phyloP scores from a whole-genome alignment of 2,888 invertebrate species.

The Eupithecia inturbata region DNA sequence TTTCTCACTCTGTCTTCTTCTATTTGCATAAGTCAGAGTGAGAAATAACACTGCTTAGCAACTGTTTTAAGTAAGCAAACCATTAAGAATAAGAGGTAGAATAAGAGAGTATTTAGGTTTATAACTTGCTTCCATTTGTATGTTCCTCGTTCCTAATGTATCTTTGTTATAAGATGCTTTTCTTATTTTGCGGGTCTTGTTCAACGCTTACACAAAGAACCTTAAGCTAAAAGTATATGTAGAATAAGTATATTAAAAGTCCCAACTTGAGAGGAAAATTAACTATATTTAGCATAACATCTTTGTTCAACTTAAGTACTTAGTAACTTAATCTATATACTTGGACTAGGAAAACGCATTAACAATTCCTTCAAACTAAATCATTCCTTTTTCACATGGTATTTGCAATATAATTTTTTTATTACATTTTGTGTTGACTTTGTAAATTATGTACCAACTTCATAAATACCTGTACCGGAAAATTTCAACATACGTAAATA shows the following conservation, averaged over 20 bases:
- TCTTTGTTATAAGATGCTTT: background rate
- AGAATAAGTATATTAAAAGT: slow-evolving; percentile 1
- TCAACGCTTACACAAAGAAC: background rate
- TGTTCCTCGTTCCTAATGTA: background rate
- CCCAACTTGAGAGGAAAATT: slow-evolving; percentile 60
- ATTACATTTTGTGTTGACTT: background rate
- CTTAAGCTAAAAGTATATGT: background rate
- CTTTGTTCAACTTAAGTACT: slow-evolving; percentile 61
- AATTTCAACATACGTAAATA: background rate
- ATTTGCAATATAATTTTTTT: slow-evolving; percentile 33
- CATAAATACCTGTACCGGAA: background rate
- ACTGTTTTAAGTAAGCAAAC: too few species aligned
- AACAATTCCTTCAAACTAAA: slow-evolving; percentile 46
- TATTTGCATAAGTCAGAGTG: too few species aligned
- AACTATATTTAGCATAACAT: slow-evolving; percentile 75
- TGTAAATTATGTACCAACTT: slow-evolving; percentile 1
- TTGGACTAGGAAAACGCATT: slow-evolving; percentile 67
- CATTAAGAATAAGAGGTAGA: too few species aligned
- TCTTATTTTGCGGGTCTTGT: background rate
- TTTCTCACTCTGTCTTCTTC: too few species aligned
- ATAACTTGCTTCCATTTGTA: background rate
- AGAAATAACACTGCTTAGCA: too few species aligned
- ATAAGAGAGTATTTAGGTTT: too few species aligned
- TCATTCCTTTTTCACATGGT: slow-evolving; percentile 42
- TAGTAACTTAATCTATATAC: slow-evolving; percentile 60